Evolutionary conservation across 1,140 invertebrate genomes (phyloP), one percentile per base, ranked within the genome.

Genomic region (Cotesia chilonis): DNA sequence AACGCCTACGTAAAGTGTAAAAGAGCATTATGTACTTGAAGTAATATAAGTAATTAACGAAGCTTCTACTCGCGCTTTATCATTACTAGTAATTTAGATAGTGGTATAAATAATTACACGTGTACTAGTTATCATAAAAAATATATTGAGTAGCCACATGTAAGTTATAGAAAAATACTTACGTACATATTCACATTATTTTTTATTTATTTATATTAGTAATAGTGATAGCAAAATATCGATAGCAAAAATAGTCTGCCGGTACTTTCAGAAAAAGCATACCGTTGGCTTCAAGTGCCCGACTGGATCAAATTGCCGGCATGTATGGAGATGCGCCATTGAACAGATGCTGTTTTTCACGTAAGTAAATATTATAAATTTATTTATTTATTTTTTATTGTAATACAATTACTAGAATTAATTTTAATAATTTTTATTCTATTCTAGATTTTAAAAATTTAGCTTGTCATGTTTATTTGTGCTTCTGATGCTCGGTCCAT

Each of bases 321-420:
- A 98, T 87, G 91, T 98, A 47, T 99, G 96, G 96, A 91, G 94
- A 85, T 97, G 95, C 89, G 96, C 96, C 57, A 95, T 98, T 70
- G 97, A 98, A 85, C 96, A 98, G 87, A 96, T 97, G 91, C 88
- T 98, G 72, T 99, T 98, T 89, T 99, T 98, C 85, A 98, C 96
- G 96, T 98, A 88, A 93, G 94, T 92, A 80, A 82, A 65, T 65
- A 61, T 4, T 51, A 54, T 60, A 17, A 7, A 61, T 73, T 66
- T 55, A 64, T 28, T 38, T 35, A 14, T 47, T 64, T 54, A 68
- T 37, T 61, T 14, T 12, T 60, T 28, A 28, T 35, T 35, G 14
- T 35, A 55, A 12, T 17, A 4, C 17, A 57, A 17, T 57, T 17
- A 20, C 5, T 57, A 57, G 10, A 6, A 57, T 57, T 17, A 57